Conservation (phyloP, 2,888 invertebrate genomes). For the Metacarcinus magister region DNA sequence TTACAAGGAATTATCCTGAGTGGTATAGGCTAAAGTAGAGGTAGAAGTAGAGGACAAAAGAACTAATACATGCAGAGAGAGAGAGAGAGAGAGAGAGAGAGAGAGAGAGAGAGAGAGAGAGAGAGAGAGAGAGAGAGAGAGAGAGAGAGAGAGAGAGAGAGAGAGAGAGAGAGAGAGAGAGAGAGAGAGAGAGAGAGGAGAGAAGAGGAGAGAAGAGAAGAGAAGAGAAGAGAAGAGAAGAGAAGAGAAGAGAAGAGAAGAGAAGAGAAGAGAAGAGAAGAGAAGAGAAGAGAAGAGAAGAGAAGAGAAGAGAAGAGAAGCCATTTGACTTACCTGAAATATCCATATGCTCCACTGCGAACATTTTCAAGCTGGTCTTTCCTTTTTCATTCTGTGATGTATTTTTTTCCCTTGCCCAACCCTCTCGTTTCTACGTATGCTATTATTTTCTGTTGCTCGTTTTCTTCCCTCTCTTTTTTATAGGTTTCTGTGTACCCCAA, state of each 20-base stretch:
- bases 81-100: too few species aligned
- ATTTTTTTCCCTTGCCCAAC: background rate
- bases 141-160: conserved; percentile 39
- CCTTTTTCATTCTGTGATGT: background rate
- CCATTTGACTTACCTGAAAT: background rate
- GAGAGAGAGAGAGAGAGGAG: background rate
- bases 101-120: too few species aligned
- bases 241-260: too few species aligned
- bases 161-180: conserved; percentile 39
- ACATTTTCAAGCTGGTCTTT: background rate
- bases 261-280: too few species aligned
- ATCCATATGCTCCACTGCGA: background rate
- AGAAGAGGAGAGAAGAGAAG: too few species aligned
- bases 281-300: too few species aligned
- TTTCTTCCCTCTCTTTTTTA: conserved; percentile 6
- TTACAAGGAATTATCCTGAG: too few species aligned
- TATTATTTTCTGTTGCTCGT: conserved; percentile 15
- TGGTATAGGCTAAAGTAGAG: too few species aligned
- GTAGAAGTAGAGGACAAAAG: too few species aligned
- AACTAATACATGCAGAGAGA: too few species aligned
- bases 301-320: background rate
- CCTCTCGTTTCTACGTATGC: background rate
- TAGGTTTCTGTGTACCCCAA: background rate
- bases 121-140: conserved; percentile 28
- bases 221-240: too few species aligned